Conservation (phyloP, 2,888 invertebrate species). For the Cyclophora punctaria region DNA sequence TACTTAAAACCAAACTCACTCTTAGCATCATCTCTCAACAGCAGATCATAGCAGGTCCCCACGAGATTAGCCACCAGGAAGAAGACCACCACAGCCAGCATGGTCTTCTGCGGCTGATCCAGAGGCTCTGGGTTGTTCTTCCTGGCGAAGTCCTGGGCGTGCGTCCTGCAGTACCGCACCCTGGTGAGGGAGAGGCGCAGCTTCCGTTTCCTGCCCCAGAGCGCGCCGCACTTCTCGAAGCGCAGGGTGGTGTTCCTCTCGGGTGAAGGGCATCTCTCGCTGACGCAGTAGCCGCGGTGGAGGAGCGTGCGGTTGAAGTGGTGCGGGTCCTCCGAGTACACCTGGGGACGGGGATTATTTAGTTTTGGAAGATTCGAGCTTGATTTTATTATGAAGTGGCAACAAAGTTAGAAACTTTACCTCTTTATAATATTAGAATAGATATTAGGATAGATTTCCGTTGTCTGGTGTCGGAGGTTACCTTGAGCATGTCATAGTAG, state of each 20-base stretch:
- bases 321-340: constrained; percentile 34
- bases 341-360: constrained; percentile 22
- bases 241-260: constrained; percentile 30
- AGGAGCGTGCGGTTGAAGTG: constrained; percentile 48
- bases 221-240: constrained; percentile 41
- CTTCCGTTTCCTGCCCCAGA: constrained; percentile 27
- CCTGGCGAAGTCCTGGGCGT: constrained; percentile 25
- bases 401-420: too few species aligned
- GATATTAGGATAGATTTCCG: too few species aligned
- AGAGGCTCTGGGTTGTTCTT: constrained; percentile 18
- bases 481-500: constrained; percentile 36
- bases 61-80: constrained; percentile 29
- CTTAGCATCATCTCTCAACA: constrained; percentile 25
- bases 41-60: constrained; percentile 39
- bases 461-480: constrained; percentile 9
- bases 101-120: constrained; percentile 25
- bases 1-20: constrained; percentile 23
- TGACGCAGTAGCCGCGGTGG: constrained; percentile 56
- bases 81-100: constrained; percentile 22
- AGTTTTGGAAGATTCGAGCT: too few species aligned
- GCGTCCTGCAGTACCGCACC: constrained; percentile 37
- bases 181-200: constrained; percentile 24
- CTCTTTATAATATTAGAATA: too few species aligned
- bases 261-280: constrained; percentile 36
- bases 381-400: too few species aligned